phyloP scores from a whole-genome alignment of 1,140 invertebrate genomes.

The Telenomus remus region DNA sequence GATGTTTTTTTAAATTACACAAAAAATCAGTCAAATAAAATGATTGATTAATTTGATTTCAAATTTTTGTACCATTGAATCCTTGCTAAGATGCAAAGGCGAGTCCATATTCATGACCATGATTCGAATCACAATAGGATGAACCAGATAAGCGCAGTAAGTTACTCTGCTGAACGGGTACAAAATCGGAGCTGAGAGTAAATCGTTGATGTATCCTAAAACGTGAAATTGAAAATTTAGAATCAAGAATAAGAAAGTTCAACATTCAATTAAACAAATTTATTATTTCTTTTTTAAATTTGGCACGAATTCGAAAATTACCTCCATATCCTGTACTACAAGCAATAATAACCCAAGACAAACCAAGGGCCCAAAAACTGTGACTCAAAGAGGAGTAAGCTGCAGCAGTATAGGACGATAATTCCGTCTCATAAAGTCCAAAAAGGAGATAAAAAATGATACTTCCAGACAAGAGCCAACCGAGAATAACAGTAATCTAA shows the following conservation, averaged over 20 bases:
- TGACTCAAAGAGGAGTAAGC: slow-evolving; percentile 90
- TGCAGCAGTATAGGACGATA: slow-evolving; percentile 82
- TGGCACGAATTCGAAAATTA: slow-evolving; percentile 62
- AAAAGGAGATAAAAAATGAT: slow-evolving; percentile 84
- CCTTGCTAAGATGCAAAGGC: slow-evolving; percentile 85
- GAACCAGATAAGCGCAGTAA: slow-evolving; percentile 88
- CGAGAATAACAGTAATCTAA: slow-evolving; percentile 79
- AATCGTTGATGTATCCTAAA: slow-evolving; percentile 82
- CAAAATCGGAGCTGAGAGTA: slow-evolving; percentile 84
- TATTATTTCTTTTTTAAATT: not conserved
- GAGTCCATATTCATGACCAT: slow-evolving; percentile 83
- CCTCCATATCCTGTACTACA: slow-evolving; percentile 92
- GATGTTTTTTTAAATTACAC: too few relatives aligned
- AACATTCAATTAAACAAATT: too few relatives aligned
- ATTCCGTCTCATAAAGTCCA: slow-evolving; percentile 83
- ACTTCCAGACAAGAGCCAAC: slow-evolving; percentile 81
- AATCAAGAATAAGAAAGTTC: too few relatives aligned
- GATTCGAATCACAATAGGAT: slow-evolving; percentile 84
- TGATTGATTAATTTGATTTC: too few relatives aligned
- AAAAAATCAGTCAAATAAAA: too few relatives aligned
- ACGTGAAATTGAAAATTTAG: slow-evolving; percentile 16
- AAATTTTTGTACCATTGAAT: slow-evolving; percentile 81
- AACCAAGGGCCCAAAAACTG: slow-evolving; percentile 86
- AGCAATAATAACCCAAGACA: slow-evolving; percentile 91
- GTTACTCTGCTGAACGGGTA: slow-evolving; percentile 90